Base-by-base conservation (phyloP, 2,797 vertebrate genomes). In the Hapalemur alaotrensis region DNA sequence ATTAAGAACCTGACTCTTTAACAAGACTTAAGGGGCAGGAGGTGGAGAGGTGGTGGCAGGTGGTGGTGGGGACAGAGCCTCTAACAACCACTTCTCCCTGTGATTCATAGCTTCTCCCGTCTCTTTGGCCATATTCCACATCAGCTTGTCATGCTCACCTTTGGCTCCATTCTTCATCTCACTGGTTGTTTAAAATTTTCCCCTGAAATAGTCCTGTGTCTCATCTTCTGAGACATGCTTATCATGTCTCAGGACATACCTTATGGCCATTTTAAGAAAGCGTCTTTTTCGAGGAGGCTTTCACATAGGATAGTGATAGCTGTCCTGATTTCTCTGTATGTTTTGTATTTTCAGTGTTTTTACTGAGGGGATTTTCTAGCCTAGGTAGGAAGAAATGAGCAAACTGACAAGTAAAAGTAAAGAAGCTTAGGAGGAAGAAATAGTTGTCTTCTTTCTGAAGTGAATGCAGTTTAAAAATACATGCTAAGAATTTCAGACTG, bases 401-500 rank as follows among this genome's bases (percentile, higher is more conserved):
- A 92, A 67, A 95, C 28, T 89, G 75, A 78, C 70, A 85, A 84
- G 65, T 88, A 48, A 92, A 91, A 95, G 35, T 82, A 32, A 95
- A 81, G 93, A 91, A 85, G 54, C 82, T 96, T 94, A 79, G 63
- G 61, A 94, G 54, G 69, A 96, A 85, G 76, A 95, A 91, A 93
- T 88, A 41, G 70, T 95, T 96, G 48, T 89, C 75, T 83, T 96
- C 59, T 94, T 57, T 94, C 22, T 96, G 83, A 97, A 91, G 50
- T 91, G 61, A 91, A 78, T 84, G 32, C 54, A 78, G 59, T 91
- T 95, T 96, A 87, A 97, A 97, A 95, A 94, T 89, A 70, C 63
- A 48, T 96, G 81, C 76, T 95, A 89, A 92, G 92, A 93, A 70
- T 85, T 46, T 90, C 73, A 93, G 50, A 82, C 43, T 85, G 17